These are phyloP conservation scores for Sebastes flavidus DNA, from an alignment of 2,797 vertebrate species.

Conservation along the genomic window DNA sequence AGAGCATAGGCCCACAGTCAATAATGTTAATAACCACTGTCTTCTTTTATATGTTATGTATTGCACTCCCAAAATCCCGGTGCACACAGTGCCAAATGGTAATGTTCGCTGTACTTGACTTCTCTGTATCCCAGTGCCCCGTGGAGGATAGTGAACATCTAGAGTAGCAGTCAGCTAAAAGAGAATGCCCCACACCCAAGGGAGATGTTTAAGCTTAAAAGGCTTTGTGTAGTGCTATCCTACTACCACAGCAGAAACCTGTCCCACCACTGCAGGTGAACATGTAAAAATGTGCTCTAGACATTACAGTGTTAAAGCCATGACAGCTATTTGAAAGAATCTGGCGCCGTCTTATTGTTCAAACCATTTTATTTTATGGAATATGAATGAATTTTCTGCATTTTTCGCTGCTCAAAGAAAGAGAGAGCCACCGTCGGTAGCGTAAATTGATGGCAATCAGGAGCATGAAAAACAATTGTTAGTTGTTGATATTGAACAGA, in stretches of 20 bases:
- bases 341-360: not conserved
- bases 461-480: not conserved
- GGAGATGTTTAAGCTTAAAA: slow-evolving; percentile 29
- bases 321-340: not conserved
- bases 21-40: slow-evolving; percentile 10
- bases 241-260: slow-evolving; percentile 8
- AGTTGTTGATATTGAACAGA: not conserved
- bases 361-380: not conserved
- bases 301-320: not conserved
- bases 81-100: slow-evolving; percentile 24
- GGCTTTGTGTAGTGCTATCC: slow-evolving; percentile 1
- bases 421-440: not conserved
- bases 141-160: slow-evolving; percentile 32
- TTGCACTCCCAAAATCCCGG: slow-evolving; percentile 6
- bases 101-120: slow-evolving; percentile 44
- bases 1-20: not conserved
- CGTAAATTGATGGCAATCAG: not conserved
- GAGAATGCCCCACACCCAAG: slow-evolving; percentile 6
- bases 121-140: slow-evolving; percentile 4
- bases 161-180: slow-evolving; percentile 44
- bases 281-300: not conserved
- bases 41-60: not conserved
- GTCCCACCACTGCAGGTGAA: not conserved
- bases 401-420: not conserved
- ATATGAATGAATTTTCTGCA: not conserved